A percentile compares a stretch with the other conserved stretches of the same genome.
Evolutionary conservation across 1,140 invertebrate genomes (phyloP).

Genomic region (Schlechtendalia chinensis): DNA sequence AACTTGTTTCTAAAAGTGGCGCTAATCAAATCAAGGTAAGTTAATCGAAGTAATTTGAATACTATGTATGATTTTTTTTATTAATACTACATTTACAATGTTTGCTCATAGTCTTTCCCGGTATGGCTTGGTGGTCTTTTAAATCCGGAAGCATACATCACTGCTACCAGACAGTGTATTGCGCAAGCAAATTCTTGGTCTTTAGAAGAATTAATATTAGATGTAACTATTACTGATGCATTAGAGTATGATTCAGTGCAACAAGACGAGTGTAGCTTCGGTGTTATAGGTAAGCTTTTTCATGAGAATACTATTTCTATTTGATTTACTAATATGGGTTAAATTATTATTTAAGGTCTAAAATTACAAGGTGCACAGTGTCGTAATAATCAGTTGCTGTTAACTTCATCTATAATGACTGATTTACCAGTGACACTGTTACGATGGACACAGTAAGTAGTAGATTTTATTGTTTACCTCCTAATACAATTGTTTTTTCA

Average conservation of each 20-base stretch:
- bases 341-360: conserved; percentile 62
- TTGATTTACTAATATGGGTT: background rate
- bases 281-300: conserved; percentile 65
- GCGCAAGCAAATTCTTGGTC: conserved; percentile 92
- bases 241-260: conserved; percentile 60
- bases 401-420: conserved; percentile 93
- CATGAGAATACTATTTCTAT: background rate
- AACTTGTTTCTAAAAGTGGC: conserved; percentile 78
- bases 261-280: conserved; percentile 77
- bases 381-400: conserved; percentile 81
- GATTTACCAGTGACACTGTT: conserved; percentile 85
- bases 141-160: conserved; percentile 98
- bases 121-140: conserved; percentile 96
- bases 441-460: conserved; percentile 74
- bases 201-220: conserved; percentile 89
- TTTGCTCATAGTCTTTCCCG: conserved; percentile 77
- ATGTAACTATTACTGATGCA: conserved; percentile 73
- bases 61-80: background rate
- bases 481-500: no score
- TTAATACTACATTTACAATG: conserved; percentile 51
- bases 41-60: conserved; percentile 10
- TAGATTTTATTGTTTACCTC: background rate
- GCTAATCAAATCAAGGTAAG: conserved; percentile 87
- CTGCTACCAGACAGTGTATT: conserved; percentile 95
- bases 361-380: conserved; percentile 94